Evolutionary conservation across 2,888 invertebrate species (phyloP), one percentile per base, ranked within the genome.

Genomic region (Nomada fabriciana): DNA sequence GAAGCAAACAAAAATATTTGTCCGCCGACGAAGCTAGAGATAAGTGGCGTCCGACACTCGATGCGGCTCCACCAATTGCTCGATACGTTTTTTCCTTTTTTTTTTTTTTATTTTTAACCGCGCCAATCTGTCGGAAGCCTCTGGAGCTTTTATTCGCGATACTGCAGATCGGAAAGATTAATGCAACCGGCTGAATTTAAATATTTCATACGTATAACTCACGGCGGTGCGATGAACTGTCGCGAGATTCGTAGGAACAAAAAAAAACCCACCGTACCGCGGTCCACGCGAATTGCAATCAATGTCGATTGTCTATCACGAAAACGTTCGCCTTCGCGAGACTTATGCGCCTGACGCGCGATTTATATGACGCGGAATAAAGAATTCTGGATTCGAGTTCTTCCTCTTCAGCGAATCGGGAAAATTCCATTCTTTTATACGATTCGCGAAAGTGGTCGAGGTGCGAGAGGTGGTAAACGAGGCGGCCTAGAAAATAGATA

Each of bases 71-170:
- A 47, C 55, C 61, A 23, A 61, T 71, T 23, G 70, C 18, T 29
- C 4, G 1, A 50, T 55, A 20, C 15, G 13, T 50, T 11, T 47
- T 13, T 60, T 65, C 47, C 23, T 36, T 2, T 10, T 29, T 20
- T 50, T 47, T 57, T 15, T 50, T 7, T n/a, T 29, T 69, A n/a
- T 0, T 13, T 13, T 29, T 2, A 13, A 29, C 23, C 52, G 20
- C 52, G 52, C 57, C 76, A 80, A 80, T 76, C 76, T 61, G 70
- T n/a, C 29, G 60, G 60, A 43, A 29, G 25, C 36, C 65, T 71
- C 61, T 50, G 77, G 18, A 67, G 77, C 71, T 80, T 71, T 80
- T 71, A 71, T 71, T 61, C 80, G 61, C 77, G 77, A 71, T 77
- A 71, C 71, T 11, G 61, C 71, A 36, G 77, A 77, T 72, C 80